Percentiles rank a stretch among this genome's conserved stretches.
Conservation (phyloP, 2,113 vertebrate species). For the Oenanthe melanoleuca region DNA sequence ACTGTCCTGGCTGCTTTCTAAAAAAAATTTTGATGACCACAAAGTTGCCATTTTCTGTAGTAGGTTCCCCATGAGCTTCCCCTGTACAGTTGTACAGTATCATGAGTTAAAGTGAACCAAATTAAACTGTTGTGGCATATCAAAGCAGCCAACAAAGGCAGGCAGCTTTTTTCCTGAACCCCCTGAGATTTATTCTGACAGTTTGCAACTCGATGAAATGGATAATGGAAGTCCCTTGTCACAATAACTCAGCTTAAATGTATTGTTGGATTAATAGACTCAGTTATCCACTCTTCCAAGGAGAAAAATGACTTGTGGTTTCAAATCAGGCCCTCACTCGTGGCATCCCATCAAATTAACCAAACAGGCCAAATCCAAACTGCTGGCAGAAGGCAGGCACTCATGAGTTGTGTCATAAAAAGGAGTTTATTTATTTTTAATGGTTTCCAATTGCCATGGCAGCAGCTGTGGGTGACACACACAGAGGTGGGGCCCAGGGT, state of each 20-base stretch:
- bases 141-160: slow-evolving; percentile 60
- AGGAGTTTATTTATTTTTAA: background rate
- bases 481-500: background rate
- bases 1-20: background rate
- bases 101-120: slow-evolving; percentile 14
- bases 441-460: background rate
- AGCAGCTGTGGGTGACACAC: background rate
- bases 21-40: background rate
- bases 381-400: background rate
- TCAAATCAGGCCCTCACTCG: background rate
- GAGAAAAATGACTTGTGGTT: slow-evolving; percentile 44
- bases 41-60: background rate
- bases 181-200: slow-evolving; percentile 67
- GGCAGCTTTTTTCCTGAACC: slow-evolving; percentile 26
- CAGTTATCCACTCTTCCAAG: slow-evolving; percentile 40
- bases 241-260: slow-evolving; percentile 64
- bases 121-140: slow-evolving; percentile 42
- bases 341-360: slow-evolving; percentile 26
- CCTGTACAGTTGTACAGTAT: background rate
- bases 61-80: background rate
- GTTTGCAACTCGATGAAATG: slow-evolving; percentile 60
- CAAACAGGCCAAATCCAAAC: background rate
- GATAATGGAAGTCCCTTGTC: slow-evolving; percentile 69
- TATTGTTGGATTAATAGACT: slow-evolving; percentile 67
- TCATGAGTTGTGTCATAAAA: background rate